phyloP scores from a whole-genome alignment of 1,140 invertebrate species.

The Mercenaria mercenaria region DNA sequence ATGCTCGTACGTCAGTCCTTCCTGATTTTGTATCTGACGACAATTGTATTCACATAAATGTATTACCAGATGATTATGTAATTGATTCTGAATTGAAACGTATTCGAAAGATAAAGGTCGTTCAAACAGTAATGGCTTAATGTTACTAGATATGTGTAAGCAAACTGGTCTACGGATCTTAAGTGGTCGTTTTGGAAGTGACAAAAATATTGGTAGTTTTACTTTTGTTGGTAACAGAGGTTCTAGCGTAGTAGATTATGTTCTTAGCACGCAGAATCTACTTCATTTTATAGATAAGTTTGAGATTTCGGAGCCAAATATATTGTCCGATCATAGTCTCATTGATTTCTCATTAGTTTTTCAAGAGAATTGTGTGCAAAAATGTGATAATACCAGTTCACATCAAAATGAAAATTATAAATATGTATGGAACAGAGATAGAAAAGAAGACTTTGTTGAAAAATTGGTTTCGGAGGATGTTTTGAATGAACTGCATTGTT shows the following conservation, averaged over 20 bases:
- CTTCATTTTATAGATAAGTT: not conserved
- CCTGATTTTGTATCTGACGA: not conserved
- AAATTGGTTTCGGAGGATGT: not conserved
- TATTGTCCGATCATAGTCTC: not conserved
- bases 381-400: not conserved
- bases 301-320: conserved; percentile 4
- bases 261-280: not conserved
- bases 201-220: not conserved
- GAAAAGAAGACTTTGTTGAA: not conserved
- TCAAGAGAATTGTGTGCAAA: too few species aligned
- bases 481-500: not conserved
- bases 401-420: not conserved
- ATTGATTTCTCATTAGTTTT: not conserved
- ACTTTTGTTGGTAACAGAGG: conserved; percentile 9
- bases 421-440: too few species aligned
- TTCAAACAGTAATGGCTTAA: not conserved
- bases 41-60: not conserved
- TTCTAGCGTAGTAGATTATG: not conserved
- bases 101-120: conserved; percentile 7
- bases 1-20: not conserved
- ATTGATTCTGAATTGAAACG: too few species aligned
- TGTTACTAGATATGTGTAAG: not conserved
- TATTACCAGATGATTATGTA: not conserved
- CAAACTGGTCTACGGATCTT: conserved; percentile 8
- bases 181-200: not conserved